Evolutionary conservation across 2,888 invertebrate species (phyloP), one percentile per base, ranked within the genome.

Genomic region (Geophilus truncorum): DNA sequence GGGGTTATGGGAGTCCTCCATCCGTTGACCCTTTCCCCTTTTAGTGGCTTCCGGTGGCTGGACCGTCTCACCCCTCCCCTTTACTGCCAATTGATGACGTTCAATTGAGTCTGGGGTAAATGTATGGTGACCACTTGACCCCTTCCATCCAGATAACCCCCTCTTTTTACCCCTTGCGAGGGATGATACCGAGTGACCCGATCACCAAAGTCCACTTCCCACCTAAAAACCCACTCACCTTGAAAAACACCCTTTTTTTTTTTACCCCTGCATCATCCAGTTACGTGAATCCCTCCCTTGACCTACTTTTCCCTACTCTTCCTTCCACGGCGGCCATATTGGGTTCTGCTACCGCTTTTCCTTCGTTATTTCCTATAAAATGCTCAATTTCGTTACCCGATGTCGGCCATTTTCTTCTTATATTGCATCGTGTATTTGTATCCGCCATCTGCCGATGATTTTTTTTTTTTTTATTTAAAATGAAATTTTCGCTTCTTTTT

Each of bases 21-120:
- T 70, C 70, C 70, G 70, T 70, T 70, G 70, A 70, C 70, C 70
- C 70, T 70, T 70, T 25, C 70, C 70, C 70, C 70, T 28, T 28
- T 70, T 70, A 28, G 70, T 70, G 70, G 70, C 70, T 70, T 70
- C 70, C 70, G 70, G 70, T 70, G 70, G 70, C 70, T 70, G 70
- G 70, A 70, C 70, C 70, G 28, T 70, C 70, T 70, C 70, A 70
- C 70, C 70, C 70, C 70, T 70, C 70, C 70, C 70, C 70, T 70
- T 70, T 70, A 70, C 70, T 70, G 70, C 70, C 70, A 70, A 70
- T 70, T 70, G 70, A 70, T 70, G 70, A 70, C 70, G 70, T 70
- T 70, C 70, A 70, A 70, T 70, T 70, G 70, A 70, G 70, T 70
- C 70, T 70, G 70, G 70, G 70, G 70, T 70, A 70, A 70, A 70